Percentiles rank a stretch among this genome's conserved stretches.
Conservation (phyloP, 2,113 vertebrate species). For the Amazona vittata region DNA sequence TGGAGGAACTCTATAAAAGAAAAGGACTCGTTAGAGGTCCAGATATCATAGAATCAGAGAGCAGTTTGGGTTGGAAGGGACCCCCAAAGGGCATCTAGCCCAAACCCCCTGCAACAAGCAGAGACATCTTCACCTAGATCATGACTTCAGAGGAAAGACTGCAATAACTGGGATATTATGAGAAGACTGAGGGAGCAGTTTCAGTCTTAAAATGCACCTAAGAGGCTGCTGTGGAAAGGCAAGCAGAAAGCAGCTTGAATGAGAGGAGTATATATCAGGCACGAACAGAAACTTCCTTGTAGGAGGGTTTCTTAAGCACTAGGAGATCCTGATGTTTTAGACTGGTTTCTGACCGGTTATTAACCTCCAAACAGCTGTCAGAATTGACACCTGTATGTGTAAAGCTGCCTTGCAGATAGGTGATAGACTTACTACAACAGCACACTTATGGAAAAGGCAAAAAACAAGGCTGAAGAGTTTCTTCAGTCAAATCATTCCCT, state of each 20-base stretch:
- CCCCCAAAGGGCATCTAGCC: neutral
- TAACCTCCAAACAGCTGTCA: neutral
- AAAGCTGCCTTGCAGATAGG: neutral
- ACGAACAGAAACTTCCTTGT: neutral
- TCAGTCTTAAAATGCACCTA: neutral
- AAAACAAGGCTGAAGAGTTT: neutral
- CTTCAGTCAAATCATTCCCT: neutral
- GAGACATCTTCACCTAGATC: neutral
- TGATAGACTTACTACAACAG: neutral
- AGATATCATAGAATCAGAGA: neutral
- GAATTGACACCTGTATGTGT: rapidly evolving
- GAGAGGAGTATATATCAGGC: neutral
- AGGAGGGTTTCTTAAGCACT: neutral
- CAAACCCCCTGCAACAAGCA: neutral
- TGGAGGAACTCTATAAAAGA: neutral
- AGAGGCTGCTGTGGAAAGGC: neutral
- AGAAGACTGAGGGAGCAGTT: neutral
- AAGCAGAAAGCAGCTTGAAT: neutral
- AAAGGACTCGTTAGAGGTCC: neutral
- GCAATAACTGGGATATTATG: neutral
- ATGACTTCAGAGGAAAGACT: neutral
- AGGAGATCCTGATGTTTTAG: neutral
- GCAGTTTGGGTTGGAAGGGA: neutral
- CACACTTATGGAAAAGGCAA: neutral
- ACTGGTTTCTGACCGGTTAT: neutral